phyloP scores from a whole-genome alignment of 2,797 vertebrate genomes.

The Discoglossus pictus region DNA sequence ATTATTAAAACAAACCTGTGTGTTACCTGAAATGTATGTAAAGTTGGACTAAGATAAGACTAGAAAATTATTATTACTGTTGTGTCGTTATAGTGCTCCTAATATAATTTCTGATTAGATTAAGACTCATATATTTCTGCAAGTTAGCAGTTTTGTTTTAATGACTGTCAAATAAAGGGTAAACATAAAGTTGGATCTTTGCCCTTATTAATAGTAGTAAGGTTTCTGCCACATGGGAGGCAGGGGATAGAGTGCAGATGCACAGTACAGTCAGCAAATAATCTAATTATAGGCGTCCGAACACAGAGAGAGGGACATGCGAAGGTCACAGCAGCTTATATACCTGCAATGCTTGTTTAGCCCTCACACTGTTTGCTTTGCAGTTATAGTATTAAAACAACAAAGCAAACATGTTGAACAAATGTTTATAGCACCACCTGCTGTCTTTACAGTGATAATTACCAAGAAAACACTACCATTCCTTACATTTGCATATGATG shows the following conservation, averaged over 20 bases:
- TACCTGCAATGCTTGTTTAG: constrained; percentile 48
- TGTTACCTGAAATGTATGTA: no score
- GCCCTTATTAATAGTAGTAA: constrained; percentile 79
- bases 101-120: constrained; percentile 26
- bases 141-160: constrained; percentile 31
- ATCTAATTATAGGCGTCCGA: constrained; percentile 68
- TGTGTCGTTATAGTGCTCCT: constrained; percentile 8
- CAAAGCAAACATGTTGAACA: not conserved
- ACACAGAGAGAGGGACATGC: constrained; percentile 56
- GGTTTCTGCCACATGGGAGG: constrained; percentile 70
- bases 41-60: not conserved
- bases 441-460: no score
- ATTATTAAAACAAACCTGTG: no score
- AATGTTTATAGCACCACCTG: constrained; percentile 25
- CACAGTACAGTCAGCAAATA: constrained; percentile 73
- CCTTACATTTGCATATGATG: no score
- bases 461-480: no score
- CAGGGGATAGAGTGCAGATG: constrained; percentile 56
- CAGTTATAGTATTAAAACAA: not conserved
- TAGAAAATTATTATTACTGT: constrained; percentile 1
- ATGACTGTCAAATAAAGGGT: constrained; percentile 55
- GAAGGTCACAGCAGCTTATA: constrained; percentile 50
- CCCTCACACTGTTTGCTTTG: constrained; percentile 47
- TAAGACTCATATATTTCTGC: constrained; percentile 16
- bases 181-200: constrained; percentile 75